Base-by-base conservation (phyloP, 2,113 vertebrate genomes). In the Scytalopus superciliaris region DNA sequence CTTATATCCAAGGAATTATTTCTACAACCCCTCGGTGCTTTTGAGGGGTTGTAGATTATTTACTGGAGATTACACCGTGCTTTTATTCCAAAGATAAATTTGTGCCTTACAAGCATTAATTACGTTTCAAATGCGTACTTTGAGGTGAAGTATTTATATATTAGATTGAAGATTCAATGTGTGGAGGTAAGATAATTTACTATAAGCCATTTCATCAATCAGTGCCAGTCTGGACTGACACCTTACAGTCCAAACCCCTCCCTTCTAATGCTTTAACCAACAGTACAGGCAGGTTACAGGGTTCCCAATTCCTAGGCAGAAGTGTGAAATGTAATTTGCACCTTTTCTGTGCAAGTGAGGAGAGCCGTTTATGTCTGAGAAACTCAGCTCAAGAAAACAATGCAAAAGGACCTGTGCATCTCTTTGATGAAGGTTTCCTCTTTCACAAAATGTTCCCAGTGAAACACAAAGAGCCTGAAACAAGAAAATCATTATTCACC, bases 271-370 rank as follows among this genome's bases (percentile, higher is more conserved):
- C 59, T 95, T 90, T 70, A 93, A 68, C 93, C 85, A 88, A n/a
- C 55, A 84, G 55, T 22, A 83, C 39, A 78, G 64, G 76, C 50
- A 90, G 83, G 86, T 86, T 70, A 84, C 27, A 22, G 45, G 80
- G 82, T 47, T 84, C 72, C 60, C 40, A 63, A 9, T 85, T 83
- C 79, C 47, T 67, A 74, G 64, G 72, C 35, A 84, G 68, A 93
- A 90, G 86, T 75, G 94, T 78, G 92, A 96, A 95, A 96, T 68
- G 88, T 45, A 96, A 96, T 97, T 96, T 94, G 74, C 96, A 96
- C 82, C 76, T 96, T 69, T 68, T 44, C 68, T 84, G 68, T 56
- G 42, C 23, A 66, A 94, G 50, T 70, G 67, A 31, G 0, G 2
- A 88, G 68, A 80, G 79, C 70, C 1, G 0, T 75, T 92, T 90